Base-by-base conservation (phyloP, 2,797 vertebrate species). In the Anguilla pacifica region DNA sequence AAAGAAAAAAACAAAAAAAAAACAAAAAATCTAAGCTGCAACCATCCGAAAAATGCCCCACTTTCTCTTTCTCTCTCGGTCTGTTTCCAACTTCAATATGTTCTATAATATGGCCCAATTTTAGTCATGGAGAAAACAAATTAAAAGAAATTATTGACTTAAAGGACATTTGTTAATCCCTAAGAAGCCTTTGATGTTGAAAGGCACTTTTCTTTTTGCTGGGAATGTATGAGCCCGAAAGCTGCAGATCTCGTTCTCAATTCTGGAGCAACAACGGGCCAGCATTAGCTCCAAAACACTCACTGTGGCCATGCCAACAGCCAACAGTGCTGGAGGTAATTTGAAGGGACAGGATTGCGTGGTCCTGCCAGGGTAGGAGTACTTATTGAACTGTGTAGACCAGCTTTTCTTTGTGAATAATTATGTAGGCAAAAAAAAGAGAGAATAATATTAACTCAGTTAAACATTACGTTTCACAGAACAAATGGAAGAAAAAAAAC, bases 401-500 rank as follows among this genome's bases (percentile, higher is more conserved):
- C 28, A 35, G 10, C 7, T 2, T 77, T 43, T 43, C 43, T 77
- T 77, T 19, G 6, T 19, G 35, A 77, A 77, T 39, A 35, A 77
- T 77, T 39, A 31, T 17, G 17, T 3, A 77, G 72, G 35, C 35
- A 39, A 17, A 39, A 77, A 31, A 28, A 77, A 35, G 35, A 35
- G 35, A 28, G 64, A 70, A 70, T 77, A 25, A 84, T 28, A 87
- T 89, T 87, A 81, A 61, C 53, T 46, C n/a, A 84, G 67, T 85
- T 61, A 89, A 64, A 89, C 53, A 15, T 51, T 84, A 84, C 39
- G 49, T 79, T 70, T 35, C 53, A 43, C 82, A 28, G 11, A 83
- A 70, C 86, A 88, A 84, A 59, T 74, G 83, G 86, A 22, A 86
- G 84, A 81, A 22, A 85, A 28, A 22, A 84, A 72, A 84, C 17